Conservation (phyloP, 35 echinoderm and acorn worm genomes). For the Lytechinus variegatus region DNA sequence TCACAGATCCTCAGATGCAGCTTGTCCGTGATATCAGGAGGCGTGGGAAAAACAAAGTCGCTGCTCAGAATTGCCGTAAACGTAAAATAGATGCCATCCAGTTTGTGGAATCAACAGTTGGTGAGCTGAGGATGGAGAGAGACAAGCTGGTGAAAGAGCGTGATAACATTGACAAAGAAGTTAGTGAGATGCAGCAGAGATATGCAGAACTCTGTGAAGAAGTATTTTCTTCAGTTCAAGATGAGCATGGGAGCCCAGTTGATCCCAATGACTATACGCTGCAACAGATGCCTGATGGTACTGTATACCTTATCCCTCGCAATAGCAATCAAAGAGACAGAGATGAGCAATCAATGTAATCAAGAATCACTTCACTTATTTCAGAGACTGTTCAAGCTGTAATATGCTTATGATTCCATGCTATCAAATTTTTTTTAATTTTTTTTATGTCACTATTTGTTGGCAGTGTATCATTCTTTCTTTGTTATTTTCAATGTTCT, state of each 20-base stretch:
- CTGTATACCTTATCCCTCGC: slow-evolving; percentile 80
- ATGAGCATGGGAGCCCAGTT: slow-evolving; percentile 82
- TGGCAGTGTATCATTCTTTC: not conserved
- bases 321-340: slow-evolving; percentile 64
- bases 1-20: slow-evolving; percentile 77
- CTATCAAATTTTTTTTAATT: not conserved
- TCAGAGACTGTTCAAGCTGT: not conserved
- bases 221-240: slow-evolving; percentile 83
- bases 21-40: slow-evolving; percentile 88
- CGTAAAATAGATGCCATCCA: slow-evolving; percentile 88
- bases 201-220: slow-evolving; percentile 78
- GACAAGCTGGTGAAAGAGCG: slow-evolving; percentile 87
- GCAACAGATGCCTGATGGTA: slow-evolving; percentile 92
- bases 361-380: not conserved
- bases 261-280: slow-evolving; percentile 88
- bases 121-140: slow-evolving; percentile 71
- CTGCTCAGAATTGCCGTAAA: slow-evolving; percentile 96
- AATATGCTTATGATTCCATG: not conserved
- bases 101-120: slow-evolving; percentile 73
- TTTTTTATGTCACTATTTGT: not conserved
- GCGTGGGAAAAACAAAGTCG: slow-evolving; percentile 97
- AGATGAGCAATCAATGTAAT: slow-evolving; percentile 48
- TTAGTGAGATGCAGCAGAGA: slow-evolving; percentile 67
- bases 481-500: not conserved
- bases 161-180: slow-evolving; percentile 83